Conservation (phyloP, 2,113 vertebrate species). For the Pterocles orientalis region DNA sequence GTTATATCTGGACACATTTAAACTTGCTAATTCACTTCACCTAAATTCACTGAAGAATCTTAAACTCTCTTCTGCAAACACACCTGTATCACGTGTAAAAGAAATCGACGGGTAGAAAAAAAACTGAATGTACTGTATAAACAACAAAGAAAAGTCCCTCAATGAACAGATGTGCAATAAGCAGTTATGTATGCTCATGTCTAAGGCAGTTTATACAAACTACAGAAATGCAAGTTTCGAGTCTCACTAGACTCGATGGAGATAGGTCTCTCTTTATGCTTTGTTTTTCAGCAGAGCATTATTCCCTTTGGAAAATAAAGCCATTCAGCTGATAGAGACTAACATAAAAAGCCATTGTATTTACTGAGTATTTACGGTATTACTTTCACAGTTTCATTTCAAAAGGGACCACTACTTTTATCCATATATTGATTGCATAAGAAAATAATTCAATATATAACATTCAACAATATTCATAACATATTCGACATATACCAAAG, state of each 20-base stretch:
- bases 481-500: not conserved
- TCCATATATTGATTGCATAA: not conserved
- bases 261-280: not conserved
- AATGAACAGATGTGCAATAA: not conserved
- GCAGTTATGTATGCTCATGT: not conserved
- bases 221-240: not conserved
- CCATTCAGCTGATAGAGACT: not conserved
- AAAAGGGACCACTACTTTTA: not conserved
- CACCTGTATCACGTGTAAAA: not conserved
- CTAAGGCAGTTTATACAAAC: not conserved
- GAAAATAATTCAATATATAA: not conserved
- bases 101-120: accelerated
- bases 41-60: not conserved
- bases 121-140: not conserved
- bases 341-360: not conserved
- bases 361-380: not conserved
- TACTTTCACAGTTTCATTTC: not conserved
- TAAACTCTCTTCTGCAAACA: not conserved
- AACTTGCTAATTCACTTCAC: not conserved
- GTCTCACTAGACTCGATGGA: not conserved
- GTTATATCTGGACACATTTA: not conserved
- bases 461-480: not conserved
- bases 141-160: not conserved
- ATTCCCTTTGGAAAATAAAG: not conserved
- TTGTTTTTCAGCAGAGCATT: not conserved